A percentile compares a stretch with the other conserved stretches of the same genome.
phyloP scores from a whole-genome alignment of 2,113 vertebrate genomes.

The Nannobrachium achirus region DNA sequence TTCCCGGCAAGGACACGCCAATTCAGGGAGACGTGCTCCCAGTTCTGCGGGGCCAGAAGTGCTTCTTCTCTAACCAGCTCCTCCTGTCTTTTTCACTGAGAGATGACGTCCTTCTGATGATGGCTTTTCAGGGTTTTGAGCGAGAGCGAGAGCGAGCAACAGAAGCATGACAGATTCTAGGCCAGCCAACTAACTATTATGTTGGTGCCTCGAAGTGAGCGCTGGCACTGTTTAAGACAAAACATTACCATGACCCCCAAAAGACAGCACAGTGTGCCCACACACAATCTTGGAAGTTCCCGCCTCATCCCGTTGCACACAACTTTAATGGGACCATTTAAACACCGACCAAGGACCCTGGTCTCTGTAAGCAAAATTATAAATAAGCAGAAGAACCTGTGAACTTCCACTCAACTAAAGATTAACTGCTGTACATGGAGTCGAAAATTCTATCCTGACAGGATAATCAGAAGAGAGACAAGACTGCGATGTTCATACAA shows the following conservation, averaged over 20 bases:
- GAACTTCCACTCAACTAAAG: too few relatives aligned
- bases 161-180: constrained; percentile 2
- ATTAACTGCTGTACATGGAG: too few relatives aligned
- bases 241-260: constrained; percentile 10
- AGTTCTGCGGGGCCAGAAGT: constrained; percentile 46
- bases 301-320: not conserved
- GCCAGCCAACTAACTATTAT: constrained; percentile 1
- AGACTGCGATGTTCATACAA: too few relatives aligned
- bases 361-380: not conserved
- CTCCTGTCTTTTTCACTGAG: constrained; percentile 37
- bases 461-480: too few relatives aligned
- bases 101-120: constrained; percentile 40
- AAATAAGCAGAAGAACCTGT: too few relatives aligned
- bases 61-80: constrained; percentile 25
- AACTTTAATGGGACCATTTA: not conserved
- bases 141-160: not conserved
- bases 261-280: not conserved
- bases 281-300: not conserved
- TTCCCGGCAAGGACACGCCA: constrained; percentile 65
- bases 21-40: constrained; percentile 55
- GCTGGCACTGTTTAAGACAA: constrained; percentile 13
- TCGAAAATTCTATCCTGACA: too few relatives aligned
- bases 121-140: constrained; percentile 32
- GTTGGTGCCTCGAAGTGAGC: not conserved
- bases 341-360: not conserved